Conservation (phyloP, 2,888 invertebrate genomes). For the Ecdyonurus torrentis region DNA sequence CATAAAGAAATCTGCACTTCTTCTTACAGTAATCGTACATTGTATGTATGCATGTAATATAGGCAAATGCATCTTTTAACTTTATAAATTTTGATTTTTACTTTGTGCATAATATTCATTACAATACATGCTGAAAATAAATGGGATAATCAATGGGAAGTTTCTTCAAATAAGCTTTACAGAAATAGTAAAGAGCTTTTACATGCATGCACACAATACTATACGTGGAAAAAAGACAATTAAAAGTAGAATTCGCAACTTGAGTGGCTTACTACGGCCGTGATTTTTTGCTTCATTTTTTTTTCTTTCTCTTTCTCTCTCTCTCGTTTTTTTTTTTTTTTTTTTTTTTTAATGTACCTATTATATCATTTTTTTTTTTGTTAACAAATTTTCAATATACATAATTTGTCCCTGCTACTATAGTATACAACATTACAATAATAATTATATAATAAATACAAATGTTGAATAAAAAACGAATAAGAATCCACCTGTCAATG, state of each 20-base stretch:
- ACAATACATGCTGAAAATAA: no score
- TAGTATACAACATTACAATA: not conserved
- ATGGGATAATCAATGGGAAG: no score
- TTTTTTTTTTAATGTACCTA: no score
- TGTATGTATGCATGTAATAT: not conserved
- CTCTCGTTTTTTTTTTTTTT: no score
- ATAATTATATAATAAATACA: no score
- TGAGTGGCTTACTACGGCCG: not conserved
- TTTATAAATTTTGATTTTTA: not conserved
- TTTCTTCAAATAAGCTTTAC: no score
- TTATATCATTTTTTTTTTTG: no score
- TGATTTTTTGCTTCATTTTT: not conserved
- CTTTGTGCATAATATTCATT: no score
- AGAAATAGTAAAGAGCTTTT: not conserved
- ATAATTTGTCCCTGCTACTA: not conserved
- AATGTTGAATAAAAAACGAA: not conserved
- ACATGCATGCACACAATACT: not conserved
- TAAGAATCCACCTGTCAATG: not conserved
- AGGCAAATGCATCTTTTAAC: not conserved
- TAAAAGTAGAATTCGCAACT: not conserved
- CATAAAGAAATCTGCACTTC: not conserved
- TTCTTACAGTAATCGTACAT: not conserved
- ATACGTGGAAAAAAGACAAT: not conserved
- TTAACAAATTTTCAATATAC: no score
- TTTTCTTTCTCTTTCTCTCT: no score